Evolutionary conservation across 2,888 invertebrate species (phyloP), one percentile per base, ranked within the genome.

Genomic region (Epistrophe eligans): DNA sequence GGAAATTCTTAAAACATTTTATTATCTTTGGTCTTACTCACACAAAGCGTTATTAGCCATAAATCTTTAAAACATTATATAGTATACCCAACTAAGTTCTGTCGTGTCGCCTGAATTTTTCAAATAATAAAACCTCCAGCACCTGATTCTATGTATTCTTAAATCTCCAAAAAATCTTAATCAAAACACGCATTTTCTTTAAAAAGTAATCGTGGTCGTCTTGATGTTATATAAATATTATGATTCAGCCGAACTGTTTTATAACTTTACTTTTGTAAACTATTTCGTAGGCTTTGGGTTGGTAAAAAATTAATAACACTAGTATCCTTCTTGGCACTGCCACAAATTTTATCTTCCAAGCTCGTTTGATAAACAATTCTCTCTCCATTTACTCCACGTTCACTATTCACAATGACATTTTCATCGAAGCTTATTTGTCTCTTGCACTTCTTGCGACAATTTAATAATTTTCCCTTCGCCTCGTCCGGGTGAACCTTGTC

Each of bases 341-440:
- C 79, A 57, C 87, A 87, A 67, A 87, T 87, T 57, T 88, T 84
- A 72, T 90, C 89, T 81, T 89, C 88, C 55, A 89, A 71, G 79
- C 79, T 88, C 43, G 84, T 83, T 82, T 88, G 89, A 71, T 84
- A 88, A n/a, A 85, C 82, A 79, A 82, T 77, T 58, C 82, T 77
- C 70, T 84, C 88, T 5, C 84, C 87, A n/a, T 84, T 83, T 28
- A 60, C 32, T 50, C 66, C 82, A 19, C 64, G 85, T 67, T 81
- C 85, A 40, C 77, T 88, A 60, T 84, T 88, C 28, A 89, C 83
- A 40, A 89, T 88, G 74, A 88, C 73, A 64, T 80, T 90, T 64
- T 91, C 92, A 79, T 92, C 92, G 85, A 92, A 91, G 84, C 92
- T 92, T 84, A 91, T 91, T 91, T 92, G 92, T 80, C 89, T 90